Base-by-base conservation (phyloP, 2,888 invertebrate species). In the Drosophila lacicola region DNA sequence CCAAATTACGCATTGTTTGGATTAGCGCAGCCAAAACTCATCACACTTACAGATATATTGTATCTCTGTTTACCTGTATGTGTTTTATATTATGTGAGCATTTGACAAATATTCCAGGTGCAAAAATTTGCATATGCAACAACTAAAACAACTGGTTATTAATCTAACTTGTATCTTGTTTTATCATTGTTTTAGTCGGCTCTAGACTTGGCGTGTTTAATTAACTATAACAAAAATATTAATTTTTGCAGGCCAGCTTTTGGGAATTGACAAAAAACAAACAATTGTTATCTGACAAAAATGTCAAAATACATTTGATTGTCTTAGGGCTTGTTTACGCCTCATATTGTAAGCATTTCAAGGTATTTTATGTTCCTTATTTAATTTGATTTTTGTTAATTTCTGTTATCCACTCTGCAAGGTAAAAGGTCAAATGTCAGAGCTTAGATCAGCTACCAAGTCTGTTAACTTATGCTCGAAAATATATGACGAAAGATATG, bases 1-100 rank as follows among this genome's bases (percentile, higher is more conserved):
- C 85, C 85, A 85, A 84, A 84, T 88, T 84, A 88, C 85, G 88
- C 85, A 74, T 60, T 67, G 50, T 60, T 72, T 54, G 56, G 34
- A 21, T 50, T 45, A 14, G 13, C 41, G 45, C 42, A 65, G 33
- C 19, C 14, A 19, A 55, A 66, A 44, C 36, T 54, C 47, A 55
- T 19, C 46, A 21, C 33, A 41, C 33, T 56, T 47, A 29, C n/a
- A 21, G 21, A 29, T 33, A 46, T 45, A 56, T 37, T 46, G 3
- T 29, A 10, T 21, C 2, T 29, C 25, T 14, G 11, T 5, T 19
- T 49, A 13, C 2, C 13, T 37, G 21, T 37, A 42, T 17, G 6
- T 39, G 29, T 5, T 21, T 25, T 4, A 53, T 11, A 42, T 37
- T 54, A 34, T 42, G 44, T 44, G 33, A 45, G 42, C 44, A 54